Evolutionary conservation across 1,140 invertebrate species (phyloP), one percentile per base, ranked within the genome.

Genomic region (Forficula auricularia): DNA sequence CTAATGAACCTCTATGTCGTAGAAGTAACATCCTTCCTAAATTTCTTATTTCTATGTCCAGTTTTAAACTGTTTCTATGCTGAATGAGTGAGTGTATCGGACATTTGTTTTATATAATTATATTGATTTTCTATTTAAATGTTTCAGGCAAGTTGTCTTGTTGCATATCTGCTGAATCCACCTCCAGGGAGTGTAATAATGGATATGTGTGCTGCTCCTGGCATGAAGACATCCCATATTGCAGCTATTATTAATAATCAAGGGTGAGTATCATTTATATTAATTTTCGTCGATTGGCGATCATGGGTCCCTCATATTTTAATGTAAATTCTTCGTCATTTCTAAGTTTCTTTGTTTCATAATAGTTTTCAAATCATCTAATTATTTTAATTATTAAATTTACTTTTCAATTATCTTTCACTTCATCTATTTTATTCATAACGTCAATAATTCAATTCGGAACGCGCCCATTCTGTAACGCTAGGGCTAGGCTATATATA

Each of bases 151-250:
- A 95, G 89, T 55, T 88, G 88, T 60, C 58, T 97, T 46, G 73
- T 88, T 9, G 74, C 79, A 3, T 70, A 76, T 50, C 56, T 89
- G 12, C 56, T 97, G 9, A 66, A 75, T 38, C 79, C 89, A 20
- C 57, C 70, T 15, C 56, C 69, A 8, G 77, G 75, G 3, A 71
- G 75, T 50, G 61, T 65, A 9, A 75, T 91, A 2, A 57, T 96
- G 30, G 92, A 98, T 59, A 81, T 87, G 70, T 97, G 91, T 65
- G 86, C 91, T 8, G 91, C 91, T 18, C 92, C 92, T 9, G 92
- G 92, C 31, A 94, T 94, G 79, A 98, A 97, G 62, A 88, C 91
- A 0, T 75, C 79, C 12, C 84, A 92, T 63, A 57, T 91, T 14
- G 87, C 89, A 39, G 78, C 85, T 19, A 61, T 82, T 7, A 72